phyloP scores from a whole-genome alignment of 1,140 invertebrate genomes.

The Arctopsyche grandis region DNA sequence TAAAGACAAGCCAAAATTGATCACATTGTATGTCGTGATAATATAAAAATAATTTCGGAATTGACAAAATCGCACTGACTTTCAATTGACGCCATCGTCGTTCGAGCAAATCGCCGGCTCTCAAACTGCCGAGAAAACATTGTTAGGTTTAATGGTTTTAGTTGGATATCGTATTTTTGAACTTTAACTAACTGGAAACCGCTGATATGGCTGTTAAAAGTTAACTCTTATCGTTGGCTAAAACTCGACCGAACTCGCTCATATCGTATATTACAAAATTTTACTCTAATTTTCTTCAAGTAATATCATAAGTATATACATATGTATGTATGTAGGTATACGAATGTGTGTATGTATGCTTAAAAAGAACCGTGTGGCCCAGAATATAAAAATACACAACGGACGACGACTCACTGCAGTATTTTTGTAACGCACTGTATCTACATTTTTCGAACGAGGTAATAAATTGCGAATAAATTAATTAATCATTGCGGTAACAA shows the following conservation, averaged over 20 bases:
- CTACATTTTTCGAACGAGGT: background rate
- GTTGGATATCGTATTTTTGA: constrained; percentile 30
- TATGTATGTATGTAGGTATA: background rate
- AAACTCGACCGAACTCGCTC: background rate
- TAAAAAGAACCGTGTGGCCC: no score
- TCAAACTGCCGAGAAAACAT: background rate
- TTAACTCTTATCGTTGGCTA: constrained; percentile 10
- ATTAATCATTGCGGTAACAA: background rate
- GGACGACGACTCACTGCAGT: no score
- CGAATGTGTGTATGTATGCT: background rate
- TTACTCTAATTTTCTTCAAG: no score
- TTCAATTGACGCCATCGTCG: background rate
- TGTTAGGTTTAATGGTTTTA: constrained; percentile 1
- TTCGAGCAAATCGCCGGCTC: background rate
- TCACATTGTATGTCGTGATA: background rate
- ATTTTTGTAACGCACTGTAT: background rate
- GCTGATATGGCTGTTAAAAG: constrained; percentile 24
- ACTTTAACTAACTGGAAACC: constrained; percentile 32
- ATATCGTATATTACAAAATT: background rate
- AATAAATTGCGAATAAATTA: background rate
- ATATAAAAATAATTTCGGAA: background rate
- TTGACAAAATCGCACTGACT: background rate
- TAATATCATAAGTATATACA: background rate
- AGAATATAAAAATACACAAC: no score
- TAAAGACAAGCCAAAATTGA: no score